phyloP scores from a whole-genome alignment of 2,888 invertebrate species.

The Tribolium freemani region DNA sequence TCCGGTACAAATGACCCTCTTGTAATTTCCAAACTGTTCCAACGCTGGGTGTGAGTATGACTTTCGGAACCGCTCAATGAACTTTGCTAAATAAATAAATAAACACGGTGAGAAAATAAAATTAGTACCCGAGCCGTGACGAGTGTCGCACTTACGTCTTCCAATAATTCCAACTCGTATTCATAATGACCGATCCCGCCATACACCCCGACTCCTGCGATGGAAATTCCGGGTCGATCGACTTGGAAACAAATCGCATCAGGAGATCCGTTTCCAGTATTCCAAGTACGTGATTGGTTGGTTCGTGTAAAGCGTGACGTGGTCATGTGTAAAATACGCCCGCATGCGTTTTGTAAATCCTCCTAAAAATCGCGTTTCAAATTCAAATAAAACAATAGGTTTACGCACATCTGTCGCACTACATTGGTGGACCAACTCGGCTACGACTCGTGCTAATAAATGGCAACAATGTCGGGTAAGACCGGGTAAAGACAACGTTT shows the following conservation, averaged over 20 bases:
- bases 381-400: no score
- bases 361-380: no score
- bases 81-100: constrained; percentile 63
- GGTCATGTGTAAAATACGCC: constrained; percentile 86
- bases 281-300: constrained; percentile 94
- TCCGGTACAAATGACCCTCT: constrained; percentile 88
- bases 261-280: constrained; percentile 96
- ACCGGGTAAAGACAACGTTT: constrained; percentile 59
- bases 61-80: constrained; percentile 70
- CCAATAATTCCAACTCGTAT: constrained; percentile 91
- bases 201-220: constrained; percentile 92
- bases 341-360: constrained; percentile 80
- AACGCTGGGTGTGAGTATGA: constrained; percentile 79
- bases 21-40: constrained; percentile 89
- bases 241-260: constrained; percentile 97
- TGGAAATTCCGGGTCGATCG: constrained; percentile 88
- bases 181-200: constrained; percentile 91
- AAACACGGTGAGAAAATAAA: no score
- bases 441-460: constrained; percentile 85
- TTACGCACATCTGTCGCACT: constrained; percentile 78
- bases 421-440: constrained; percentile 88
- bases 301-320: constrained; percentile 92
- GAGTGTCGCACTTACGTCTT: constrained; percentile 71
- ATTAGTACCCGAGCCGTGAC: no score
- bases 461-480: constrained; percentile 77